Conservation (phyloP, 1,140 invertebrate species). For the Drosophila nannoptera region DNA sequence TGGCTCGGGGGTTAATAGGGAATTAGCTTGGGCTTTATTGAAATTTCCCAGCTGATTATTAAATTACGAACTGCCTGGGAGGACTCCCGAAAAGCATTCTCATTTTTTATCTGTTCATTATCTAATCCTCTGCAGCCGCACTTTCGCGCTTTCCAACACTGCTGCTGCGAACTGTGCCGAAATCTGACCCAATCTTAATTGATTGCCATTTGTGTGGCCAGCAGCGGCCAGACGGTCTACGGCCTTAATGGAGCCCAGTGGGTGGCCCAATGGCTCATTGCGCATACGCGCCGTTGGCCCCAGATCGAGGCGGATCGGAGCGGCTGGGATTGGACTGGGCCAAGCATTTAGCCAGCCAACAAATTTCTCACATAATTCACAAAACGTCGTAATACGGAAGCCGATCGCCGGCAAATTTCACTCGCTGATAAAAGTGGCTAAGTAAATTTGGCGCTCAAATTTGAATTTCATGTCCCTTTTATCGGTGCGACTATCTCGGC, state of each 20-base stretch:
- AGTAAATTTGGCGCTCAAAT: slow-evolving; percentile 69
- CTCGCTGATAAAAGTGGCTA: slow-evolving; percentile 59
- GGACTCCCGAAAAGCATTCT: too few relatives aligned
- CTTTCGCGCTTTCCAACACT: slow-evolving; percentile 10
- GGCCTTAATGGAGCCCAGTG: slow-evolving; percentile 3
- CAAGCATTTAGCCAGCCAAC: slow-evolving; percentile 63
- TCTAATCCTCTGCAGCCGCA: background rate
- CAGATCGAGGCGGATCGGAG: too few relatives aligned
- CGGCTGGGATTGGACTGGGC: background rate
- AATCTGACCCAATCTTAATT: slow-evolving; percentile 24
- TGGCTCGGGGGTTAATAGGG: slow-evolving; percentile 22
- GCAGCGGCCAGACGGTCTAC: slow-evolving; percentile 11
- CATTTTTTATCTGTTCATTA: too few relatives aligned
- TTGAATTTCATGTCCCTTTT: slow-evolving; percentile 79
- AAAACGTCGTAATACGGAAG: slow-evolving; percentile 78
- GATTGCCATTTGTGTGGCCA: slow-evolving; percentile 18
- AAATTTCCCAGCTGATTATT: too few relatives aligned
- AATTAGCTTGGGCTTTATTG: slow-evolving; percentile 15
- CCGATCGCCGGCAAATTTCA: slow-evolving; percentile 67
- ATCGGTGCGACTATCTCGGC: slow-evolving; percentile 69
- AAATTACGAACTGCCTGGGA: too few relatives aligned
- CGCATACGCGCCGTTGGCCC: slow-evolving; percentile 27
- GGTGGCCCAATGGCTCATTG: slow-evolving; percentile 30
- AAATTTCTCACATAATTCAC: slow-evolving; percentile 78
- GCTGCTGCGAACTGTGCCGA: background rate